Evolutionary conservation across 2,797 vertebrate genomes (phyloP).

Genomic region (Enteromius treurensis): DNA sequence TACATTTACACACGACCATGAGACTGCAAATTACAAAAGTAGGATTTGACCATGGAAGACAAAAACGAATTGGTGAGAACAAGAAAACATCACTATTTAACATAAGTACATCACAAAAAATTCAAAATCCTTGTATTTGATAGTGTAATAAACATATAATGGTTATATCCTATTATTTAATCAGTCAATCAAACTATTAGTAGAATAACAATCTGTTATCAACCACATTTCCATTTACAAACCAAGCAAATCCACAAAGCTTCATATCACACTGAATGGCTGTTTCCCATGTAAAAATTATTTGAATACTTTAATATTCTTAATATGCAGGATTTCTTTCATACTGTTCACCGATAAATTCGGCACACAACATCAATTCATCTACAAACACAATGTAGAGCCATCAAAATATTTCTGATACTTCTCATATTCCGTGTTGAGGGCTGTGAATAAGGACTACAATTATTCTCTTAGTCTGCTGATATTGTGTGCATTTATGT

Average conservation of each 20-base stretch:
- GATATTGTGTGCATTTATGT: not conserved
- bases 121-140: not conserved
- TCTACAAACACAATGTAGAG: slow-evolving; percentile 11
- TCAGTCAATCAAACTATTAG: not conserved
- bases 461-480: not conserved
- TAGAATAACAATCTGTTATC: not conserved
- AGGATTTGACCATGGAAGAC: not conserved
- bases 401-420: slow-evolving; percentile 13
- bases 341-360: not conserved
- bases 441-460: not conserved
- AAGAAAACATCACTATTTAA: slow-evolving; percentile 21
- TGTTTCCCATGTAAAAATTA: not conserved
- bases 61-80: not conserved
- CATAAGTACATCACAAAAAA: not conserved
- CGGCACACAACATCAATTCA: not conserved
- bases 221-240: slow-evolving; percentile 15
- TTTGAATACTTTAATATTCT: not conserved
- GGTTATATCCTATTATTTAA: not conserved
- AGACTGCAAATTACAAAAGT: slow-evolving; percentile 26
- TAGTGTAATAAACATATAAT: not conserved
- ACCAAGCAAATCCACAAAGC: slow-evolving; percentile 23
- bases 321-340: not conserved
- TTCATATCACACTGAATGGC: slow-evolving; percentile 10
- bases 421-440: not conserved
- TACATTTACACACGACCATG: slow-evolving; percentile 1